These are phyloP conservation scores for Nasonovia ribisnigri DNA, from an alignment of 2,888 invertebrate genomes.

Conservation along the genomic window DNA sequence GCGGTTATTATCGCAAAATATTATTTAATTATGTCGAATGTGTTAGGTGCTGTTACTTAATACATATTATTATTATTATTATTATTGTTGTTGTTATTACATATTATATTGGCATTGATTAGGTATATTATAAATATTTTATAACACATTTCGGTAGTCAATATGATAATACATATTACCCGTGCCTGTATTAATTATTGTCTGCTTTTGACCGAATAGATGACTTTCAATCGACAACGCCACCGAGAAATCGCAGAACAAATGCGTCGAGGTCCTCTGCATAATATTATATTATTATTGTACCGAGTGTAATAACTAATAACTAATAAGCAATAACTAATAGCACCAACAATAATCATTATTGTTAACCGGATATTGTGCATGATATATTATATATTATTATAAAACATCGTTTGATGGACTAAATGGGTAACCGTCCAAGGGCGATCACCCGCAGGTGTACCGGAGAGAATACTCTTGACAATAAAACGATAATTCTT, in stretches of 20 bases:
- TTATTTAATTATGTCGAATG: neutral
- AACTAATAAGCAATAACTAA: neutral
- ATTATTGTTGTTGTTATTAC: neutral
- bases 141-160: neutral
- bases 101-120: neutral
- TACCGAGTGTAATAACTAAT: too few relatives aligned
- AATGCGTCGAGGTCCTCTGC: constrained; percentile 14
- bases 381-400: neutral
- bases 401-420: neutral
- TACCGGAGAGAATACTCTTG: neutral
- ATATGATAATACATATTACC: neutral
- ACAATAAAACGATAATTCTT: constrained; percentile 23
- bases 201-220: neutral
- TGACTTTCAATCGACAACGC: neutral
- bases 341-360: neutral
- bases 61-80: neutral
- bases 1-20: neutral
- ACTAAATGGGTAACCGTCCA: constrained; percentile 10
- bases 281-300: neutral
- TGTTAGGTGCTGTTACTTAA: neutral
- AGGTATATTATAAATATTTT: neutral
- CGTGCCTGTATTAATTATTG: neutral
- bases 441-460: constrained; percentile 46
- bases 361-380: neutral
- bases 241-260: neutral